Conservation (phyloP, 2,113 vertebrate genomes). For the Platycercus adscitus region DNA sequence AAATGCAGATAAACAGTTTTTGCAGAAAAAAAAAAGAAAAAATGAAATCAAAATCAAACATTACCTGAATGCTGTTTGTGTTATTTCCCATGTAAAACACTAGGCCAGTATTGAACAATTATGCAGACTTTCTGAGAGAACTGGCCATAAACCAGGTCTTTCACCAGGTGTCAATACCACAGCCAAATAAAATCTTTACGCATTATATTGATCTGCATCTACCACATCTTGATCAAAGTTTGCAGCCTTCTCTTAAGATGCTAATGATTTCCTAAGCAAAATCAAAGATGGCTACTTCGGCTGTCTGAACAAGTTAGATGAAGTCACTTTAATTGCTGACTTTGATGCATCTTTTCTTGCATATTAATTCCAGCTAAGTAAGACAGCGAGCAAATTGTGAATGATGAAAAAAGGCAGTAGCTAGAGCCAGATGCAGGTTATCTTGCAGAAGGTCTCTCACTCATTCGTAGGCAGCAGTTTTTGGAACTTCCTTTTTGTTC, state of each 20-base stretch:
- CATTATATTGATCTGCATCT: conserved; percentile 73
- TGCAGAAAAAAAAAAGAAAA: not conserved
- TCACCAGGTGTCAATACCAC: conserved; percentile 55
- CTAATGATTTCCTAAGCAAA: conserved; percentile 75
- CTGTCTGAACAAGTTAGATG: conserved; percentile 47
- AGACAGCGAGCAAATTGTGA: not conserved
- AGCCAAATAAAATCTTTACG: conserved; percentile 65
- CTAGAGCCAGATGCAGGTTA: not conserved
- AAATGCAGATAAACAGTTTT: not conserved
- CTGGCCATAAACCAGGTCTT: not conserved
- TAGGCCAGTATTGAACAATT: not conserved
- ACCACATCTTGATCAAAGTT: conserved; percentile 75
- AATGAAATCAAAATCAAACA: accelerated
- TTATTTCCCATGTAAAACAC: not conserved
- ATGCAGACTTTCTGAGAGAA: not conserved
- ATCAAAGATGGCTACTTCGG: conserved; percentile 66
- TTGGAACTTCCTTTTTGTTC: not conserved
- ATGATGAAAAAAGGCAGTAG: not conserved
- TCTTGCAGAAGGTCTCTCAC: not conserved
- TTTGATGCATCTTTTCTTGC: conserved; percentile 54
- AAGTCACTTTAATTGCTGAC: conserved; percentile 74
- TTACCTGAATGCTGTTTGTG: not conserved
- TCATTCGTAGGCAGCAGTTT: not conserved
- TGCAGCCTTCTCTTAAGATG: conserved; percentile 70
- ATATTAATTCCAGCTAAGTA: conserved; percentile 62